Evolutionary conservation across 2,797 vertebrate genomes (phyloP), one percentile per base, ranked within the genome.

Genomic region (Cryptoblepharus egeriae): DNA sequence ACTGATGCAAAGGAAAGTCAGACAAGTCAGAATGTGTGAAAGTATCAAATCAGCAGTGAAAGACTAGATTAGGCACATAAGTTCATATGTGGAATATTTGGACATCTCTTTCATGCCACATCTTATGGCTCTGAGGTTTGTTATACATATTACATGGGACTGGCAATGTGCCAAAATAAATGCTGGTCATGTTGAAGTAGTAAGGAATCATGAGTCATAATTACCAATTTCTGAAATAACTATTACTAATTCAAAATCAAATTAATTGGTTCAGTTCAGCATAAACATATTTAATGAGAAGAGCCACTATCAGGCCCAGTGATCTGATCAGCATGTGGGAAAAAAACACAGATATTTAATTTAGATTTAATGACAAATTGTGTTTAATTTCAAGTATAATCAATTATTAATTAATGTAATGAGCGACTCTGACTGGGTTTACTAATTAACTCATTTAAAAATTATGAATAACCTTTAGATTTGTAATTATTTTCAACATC

Each of bases 381-480:
- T 97, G 97, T 98, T 99, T 98, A 98, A 98, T 98, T 98, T 98
- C 95, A 97, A 98, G 97, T 97, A 96, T 97, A 98, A 98, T 99
- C 97, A 98, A 99, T 99, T 99, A 98, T 98, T 97, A 97, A 98
- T 96, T 96, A 96, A 96, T 95, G 92, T 98, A 98, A 99, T 98
- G 97, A 97, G 97, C 95, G 95, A 96, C 95, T 97, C 96, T 95
- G 95, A 96, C 90, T 96, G 97, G 95, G 96, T 96, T 96, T 96
- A 96, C 96, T 99, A 98, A 99, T 99, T 98, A 99, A 97, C 97
- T 97, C 97, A 98, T 97, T 98, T 98, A 97, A 96, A 96, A 95
- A 96, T 97, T 94, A 94, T 97, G 97, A 98, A 97, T 98, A 97
- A 98, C 98, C 98, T 98, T 98, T 97, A 94, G 93, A 91, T 95